Base-by-base conservation (phyloP, 2,888 invertebrate genomes). In the Trichopria drosophilae region DNA sequence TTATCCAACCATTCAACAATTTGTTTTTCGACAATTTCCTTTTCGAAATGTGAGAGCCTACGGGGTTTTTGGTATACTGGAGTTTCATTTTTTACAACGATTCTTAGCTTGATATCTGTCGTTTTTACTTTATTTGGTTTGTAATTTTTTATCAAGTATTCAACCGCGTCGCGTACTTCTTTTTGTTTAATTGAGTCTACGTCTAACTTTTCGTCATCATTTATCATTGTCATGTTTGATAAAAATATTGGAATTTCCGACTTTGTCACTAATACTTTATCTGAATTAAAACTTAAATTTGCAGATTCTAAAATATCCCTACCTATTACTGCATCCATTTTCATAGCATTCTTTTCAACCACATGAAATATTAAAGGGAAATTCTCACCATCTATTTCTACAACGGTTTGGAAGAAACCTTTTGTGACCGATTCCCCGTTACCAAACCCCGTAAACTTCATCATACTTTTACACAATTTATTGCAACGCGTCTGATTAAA, bases 41-140 rank as follows among this genome's bases (percentile, higher is more conserved):
- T 44, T 22, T 61, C 53, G 24, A 15, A 42, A 7, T 13, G 37
- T 0, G 57, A 37, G 6, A 59, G 31, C 13, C 55, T 41, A 23
- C 59, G 31, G 4, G 55, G 53, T 3, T 32, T 6, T 28, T 58
- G 49, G 22, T 43, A 51, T 1, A 60, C 54, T 3, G 60, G 56
- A 9, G 34, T 45, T 2, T 59, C 51, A 16, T 61, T 55, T 13
- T 55, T 52, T 6, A 59, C 20, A 18, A 61, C n/a, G 31, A 59
- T 47, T 2, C 3, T 35, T 51, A 58, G 57, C 20, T 28, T 37
- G 2, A 58, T 41, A 3, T 43, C 39, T 1, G 48, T 46, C 1
- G 51, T 45, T 7, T 20, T 5, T 6, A 15, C 3, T 10, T 37
- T 42, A 4, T 48, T 20, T 6, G 52, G 47, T 13, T 20, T 45